Conservation (phyloP, 2,113 vertebrate genomes). For the Oncorhynchus mykiss region DNA sequence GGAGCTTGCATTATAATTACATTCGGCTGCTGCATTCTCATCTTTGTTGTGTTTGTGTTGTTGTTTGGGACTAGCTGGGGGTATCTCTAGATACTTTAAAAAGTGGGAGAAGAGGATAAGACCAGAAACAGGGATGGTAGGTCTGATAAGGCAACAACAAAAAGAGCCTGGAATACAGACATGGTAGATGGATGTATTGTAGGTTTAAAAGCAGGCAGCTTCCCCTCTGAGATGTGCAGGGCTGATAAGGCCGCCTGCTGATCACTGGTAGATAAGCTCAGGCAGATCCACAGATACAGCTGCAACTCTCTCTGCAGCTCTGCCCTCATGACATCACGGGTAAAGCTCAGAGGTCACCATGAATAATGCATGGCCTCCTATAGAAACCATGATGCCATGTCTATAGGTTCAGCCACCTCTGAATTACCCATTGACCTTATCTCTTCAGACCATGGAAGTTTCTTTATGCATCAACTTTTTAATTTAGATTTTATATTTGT, state of each 20-base stretch:
- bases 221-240: conserved; percentile 56
- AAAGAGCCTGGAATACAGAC: conserved; percentile 57
- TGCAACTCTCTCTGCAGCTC: conserved; percentile 1
- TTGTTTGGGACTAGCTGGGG: conserved; percentile 55
- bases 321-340: conserved; percentile 64
- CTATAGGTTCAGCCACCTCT: background rate
- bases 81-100: conserved; percentile 65
- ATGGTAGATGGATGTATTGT: conserved; percentile 48
- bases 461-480: conserved; percentile 5
- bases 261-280: conserved; percentile 69
- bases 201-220: conserved; percentile 45
- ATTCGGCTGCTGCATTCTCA: conserved; percentile 62
- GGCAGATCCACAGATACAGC: conserved; percentile 54
- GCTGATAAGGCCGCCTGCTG: conserved; percentile 71
- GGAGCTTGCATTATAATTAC: conserved; percentile 74
- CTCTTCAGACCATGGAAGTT: background rate
- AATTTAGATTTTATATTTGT: conserved; percentile 6
- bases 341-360: conserved; percentile 62
- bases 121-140: conserved; percentile 35
- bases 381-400: conserved; percentile 41
- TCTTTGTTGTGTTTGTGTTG: conserved; percentile 58
- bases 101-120: conserved; percentile 26
- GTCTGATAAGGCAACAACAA: conserved; percentile 36
- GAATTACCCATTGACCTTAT: conserved; percentile 30
- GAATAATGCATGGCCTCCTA: conserved; percentile 63